Conservation (phyloP, 2,113 vertebrate genomes). For the Scartelaos histophorus region DNA sequence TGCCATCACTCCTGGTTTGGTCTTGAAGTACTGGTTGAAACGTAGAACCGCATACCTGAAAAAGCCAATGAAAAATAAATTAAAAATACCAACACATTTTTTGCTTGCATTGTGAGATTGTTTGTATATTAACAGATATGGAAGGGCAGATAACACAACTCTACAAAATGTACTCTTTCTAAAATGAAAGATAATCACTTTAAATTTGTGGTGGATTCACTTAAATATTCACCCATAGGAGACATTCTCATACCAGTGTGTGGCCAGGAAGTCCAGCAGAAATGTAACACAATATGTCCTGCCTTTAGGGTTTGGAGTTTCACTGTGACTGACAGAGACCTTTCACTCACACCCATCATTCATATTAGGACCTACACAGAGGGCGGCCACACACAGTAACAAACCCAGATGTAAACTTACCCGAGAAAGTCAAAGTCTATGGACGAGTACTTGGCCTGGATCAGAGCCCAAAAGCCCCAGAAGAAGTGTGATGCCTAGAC, state of each 20-base stretch:
- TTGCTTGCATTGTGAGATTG: too few species aligned
- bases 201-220: neutral
- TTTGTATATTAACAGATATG: too few species aligned
- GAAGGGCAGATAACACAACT: too few species aligned
- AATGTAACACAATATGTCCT: constrained; percentile 18
- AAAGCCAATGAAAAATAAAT: neutral
- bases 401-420: constrained; percentile 69
- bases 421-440: constrained; percentile 96
- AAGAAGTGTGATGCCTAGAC: constrained; percentile 94
- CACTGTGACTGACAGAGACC: constrained; percentile 29
- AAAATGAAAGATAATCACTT: neutral
- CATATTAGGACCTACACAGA: neutral
- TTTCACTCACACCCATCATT: constrained; percentile 6
- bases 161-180: neutral
- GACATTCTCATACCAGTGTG: neutral
- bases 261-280: constrained; percentile 1
- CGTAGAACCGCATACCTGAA: constrained; percentile 91
- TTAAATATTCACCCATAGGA: neutral
- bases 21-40: constrained; percentile 95
- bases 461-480: constrained; percentile 97
- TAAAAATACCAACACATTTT: too few species aligned
- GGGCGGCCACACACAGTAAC: constrained; percentile 2
- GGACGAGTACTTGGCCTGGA: constrained; percentile 94
- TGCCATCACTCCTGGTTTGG: constrained; percentile 88
- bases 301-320: constrained; percentile 37